Conservation (phyloP, 2,888 invertebrate species). For the Acanthococcus lagerstroemiae region DNA sequence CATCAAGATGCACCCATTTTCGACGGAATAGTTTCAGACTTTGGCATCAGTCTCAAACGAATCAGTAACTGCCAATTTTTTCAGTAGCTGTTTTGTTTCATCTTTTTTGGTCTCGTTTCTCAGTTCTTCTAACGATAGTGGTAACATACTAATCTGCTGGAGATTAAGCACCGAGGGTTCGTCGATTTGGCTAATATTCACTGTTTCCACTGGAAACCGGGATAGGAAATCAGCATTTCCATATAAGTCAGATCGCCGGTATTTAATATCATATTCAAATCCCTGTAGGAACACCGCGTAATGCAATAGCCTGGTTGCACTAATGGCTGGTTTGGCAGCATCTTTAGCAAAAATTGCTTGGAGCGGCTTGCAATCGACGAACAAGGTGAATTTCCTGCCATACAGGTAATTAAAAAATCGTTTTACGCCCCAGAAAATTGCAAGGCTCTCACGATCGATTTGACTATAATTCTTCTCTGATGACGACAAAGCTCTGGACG, state of each 20-base stretch:
- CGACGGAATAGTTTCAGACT: slow-evolving; percentile 9
- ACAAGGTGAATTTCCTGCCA: slow-evolving; percentile 37
- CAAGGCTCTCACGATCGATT: slow-evolving; percentile 32
- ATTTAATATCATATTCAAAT: slow-evolving; percentile 38
- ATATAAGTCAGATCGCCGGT: slow-evolving; percentile 32
- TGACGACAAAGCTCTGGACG: slow-evolving; percentile 19
- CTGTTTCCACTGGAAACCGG: slow-evolving; percentile 6
- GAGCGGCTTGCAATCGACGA: slow-evolving; percentile 42
- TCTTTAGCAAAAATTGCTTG: neutral
- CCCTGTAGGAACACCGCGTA: slow-evolving; percentile 36
- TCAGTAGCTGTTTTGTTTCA: neutral
- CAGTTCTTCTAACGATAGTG: neutral
- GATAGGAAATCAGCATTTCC: slow-evolving; percentile 34
- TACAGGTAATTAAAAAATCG: slow-evolving; percentile 36
- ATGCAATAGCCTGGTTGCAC: slow-evolving; percentile 1
- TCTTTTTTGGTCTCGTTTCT: neutral
- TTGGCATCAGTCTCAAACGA: neutral
- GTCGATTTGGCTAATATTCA: neutral
- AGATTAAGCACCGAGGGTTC: neutral
- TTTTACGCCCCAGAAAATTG: slow-evolving; percentile 30
- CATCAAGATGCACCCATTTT: slow-evolving; percentile 7
- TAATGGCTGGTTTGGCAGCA: slow-evolving; percentile 8
- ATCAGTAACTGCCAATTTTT: neutral
- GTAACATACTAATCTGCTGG: neutral
- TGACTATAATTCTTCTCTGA: slow-evolving; percentile 27